Conservation (phyloP, 2,113 vertebrate species). For the Xiphorhynchus elegans region DNA sequence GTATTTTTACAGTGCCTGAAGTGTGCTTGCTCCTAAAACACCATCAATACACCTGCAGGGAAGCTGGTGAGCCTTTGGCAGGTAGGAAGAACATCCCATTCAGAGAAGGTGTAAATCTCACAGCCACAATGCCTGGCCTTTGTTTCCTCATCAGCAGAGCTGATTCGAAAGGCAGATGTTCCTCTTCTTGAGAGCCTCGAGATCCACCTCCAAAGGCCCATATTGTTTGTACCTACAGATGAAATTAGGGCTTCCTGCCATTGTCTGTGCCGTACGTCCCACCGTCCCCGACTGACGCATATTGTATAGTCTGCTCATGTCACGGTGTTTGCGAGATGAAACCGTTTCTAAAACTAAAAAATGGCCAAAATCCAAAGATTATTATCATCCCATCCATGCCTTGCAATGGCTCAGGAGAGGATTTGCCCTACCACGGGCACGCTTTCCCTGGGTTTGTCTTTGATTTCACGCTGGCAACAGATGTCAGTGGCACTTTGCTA, state of each 20-base stretch:
- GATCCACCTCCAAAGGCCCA: conserved; percentile 54
- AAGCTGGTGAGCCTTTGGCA: background rate
- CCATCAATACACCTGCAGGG: background rate
- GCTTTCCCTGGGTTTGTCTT: background rate
- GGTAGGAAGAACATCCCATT: background rate
- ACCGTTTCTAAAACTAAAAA: conserved; percentile 40
- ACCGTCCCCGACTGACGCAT: conserved; percentile 75
- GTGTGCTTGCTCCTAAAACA: background rate
- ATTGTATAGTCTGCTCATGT: conserved; percentile 51
- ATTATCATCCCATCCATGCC: conserved; percentile 47
- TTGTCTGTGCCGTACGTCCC: conserved; percentile 73
- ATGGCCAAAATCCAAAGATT: conserved; percentile 66
- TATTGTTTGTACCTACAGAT: conserved; percentile 79
- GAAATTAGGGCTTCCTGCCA: conserved; percentile 79
- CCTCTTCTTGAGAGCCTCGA: conserved; percentile 37
- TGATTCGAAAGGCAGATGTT: conserved; percentile 77
- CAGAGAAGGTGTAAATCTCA: conserved; percentile 35
- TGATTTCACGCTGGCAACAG: background rate
- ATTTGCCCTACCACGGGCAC: background rate
- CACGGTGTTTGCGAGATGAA: conserved; percentile 29
- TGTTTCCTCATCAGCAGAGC: conserved; percentile 20
- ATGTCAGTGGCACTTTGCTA: background rate
- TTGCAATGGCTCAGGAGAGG: conserved; percentile 28
- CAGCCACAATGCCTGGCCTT: background rate
- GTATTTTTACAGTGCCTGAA: background rate